Percentiles rank a stretch among this genome's conserved stretches.
Conservation (phyloP, 2,888 invertebrate genomes). For the Ypsolopha scabrella region DNA sequence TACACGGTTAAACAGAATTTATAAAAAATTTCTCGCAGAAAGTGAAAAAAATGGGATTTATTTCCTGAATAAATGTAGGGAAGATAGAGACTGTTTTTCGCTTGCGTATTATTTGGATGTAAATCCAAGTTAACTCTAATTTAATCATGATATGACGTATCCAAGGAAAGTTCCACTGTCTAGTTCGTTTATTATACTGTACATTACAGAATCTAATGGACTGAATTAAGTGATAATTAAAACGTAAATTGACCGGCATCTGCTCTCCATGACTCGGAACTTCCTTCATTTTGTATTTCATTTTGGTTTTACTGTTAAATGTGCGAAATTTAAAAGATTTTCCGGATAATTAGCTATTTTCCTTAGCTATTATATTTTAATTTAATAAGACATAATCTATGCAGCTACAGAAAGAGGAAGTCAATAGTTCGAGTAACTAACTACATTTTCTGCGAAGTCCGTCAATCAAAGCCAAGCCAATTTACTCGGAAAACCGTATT, state of each 20-base stretch:
- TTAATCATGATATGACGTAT: background rate
- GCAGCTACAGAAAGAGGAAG: background rate
- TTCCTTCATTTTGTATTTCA: too few species aligned
- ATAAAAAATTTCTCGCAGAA: too few species aligned
- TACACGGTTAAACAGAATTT: too few species aligned
- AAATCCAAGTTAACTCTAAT: background rate
- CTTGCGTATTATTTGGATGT: too few species aligned
- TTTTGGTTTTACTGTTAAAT: too few species aligned
- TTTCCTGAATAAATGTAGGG: too few species aligned
- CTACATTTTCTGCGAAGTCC: conserved; percentile 2
- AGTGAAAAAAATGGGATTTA: too few species aligned
- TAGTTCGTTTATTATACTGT: background rate
- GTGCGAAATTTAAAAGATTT: too few species aligned
- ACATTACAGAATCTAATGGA: background rate
- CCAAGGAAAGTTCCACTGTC: background rate
- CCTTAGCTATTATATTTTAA: too few species aligned
- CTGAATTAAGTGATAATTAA: background rate
- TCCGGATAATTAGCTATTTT: too few species aligned
- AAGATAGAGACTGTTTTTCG: too few species aligned
- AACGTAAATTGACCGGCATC: background rate
- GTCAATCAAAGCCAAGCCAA: conserved; percentile 16
- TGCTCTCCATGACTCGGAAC: background rate
- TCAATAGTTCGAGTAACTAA: background rate
- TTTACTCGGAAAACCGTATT: conserved; percentile 27
- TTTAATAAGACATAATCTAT: too few species aligned